Base-by-base conservation (phyloP, 2,797 vertebrate species). In the Melanogrammus aeglefinus region DNA sequence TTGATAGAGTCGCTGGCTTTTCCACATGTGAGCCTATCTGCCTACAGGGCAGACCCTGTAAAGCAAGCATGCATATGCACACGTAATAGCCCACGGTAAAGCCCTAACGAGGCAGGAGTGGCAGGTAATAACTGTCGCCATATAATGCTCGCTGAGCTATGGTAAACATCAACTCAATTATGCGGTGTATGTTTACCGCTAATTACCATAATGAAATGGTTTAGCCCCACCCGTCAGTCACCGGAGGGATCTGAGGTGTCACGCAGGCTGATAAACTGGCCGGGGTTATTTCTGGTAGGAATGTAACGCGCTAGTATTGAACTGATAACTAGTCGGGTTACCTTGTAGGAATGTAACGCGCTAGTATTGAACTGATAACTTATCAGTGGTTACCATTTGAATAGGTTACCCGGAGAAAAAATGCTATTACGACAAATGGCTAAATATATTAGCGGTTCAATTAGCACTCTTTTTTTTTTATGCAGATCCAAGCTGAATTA, bases 171-270 rank as follows among this genome's bases (percentile, higher is more conserved):
- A 76, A 76, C 71, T 88, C 86, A 84, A 84, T 89, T 89, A 69
- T 13, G 47, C 35, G 38, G 47, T 47, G 71, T 80, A 14, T 73
- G 44, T 82, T 73, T 83, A 75, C 74, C 77, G 38, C 73, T 79
- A 74, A 84, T 90, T 83, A 86, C 76, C 82, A 88, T 87, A 89
- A 87, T 87, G 79, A 88, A 88, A 90, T 14, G 81, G 76, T 74
- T 74, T 83, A 73, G 41, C 35, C 47, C 77, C 82, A 63, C 73
- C 27, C 24, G 82, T 76, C 81, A 75, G 78, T 75, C 47, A 78
- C 78, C 81, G 51, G 78, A 83, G 81, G 84, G 81, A 76, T 75
- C 70, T 35, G 31, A 6, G 27, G 13, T 35, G 29, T 72, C 70
- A 72, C 29, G 70, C 70, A 5, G 18, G 70, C 70, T 16, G 70